These are phyloP conservation scores for Geophilus truncorum DNA, from an alignment of 2,888 invertebrate species.

Conservation along the genomic window DNA sequence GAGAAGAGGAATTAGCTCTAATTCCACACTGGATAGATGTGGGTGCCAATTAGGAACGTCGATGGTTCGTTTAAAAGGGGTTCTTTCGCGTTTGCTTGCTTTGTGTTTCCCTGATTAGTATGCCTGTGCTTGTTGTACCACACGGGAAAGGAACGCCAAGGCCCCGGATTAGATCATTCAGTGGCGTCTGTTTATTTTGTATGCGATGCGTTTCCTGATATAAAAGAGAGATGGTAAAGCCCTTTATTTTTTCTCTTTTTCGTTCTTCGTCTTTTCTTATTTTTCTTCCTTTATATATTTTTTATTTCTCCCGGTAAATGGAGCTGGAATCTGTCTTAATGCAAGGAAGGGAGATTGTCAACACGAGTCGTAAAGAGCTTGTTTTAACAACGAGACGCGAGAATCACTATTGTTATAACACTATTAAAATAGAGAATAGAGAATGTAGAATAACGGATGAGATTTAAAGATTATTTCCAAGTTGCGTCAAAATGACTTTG, in stretches of 20 bases:
- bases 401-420: too few relatives aligned
- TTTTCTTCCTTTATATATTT: neutral
- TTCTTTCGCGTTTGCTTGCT: constrained; percentile 24
- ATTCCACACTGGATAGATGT: constrained; percentile 24
- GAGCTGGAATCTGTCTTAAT: neutral
- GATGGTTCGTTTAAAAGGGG: constrained; percentile 12
- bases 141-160: neutral
- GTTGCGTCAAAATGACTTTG: too few relatives aligned
- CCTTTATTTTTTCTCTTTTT: neutral
- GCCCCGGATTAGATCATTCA: constrained; percentile 27
- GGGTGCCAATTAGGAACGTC: constrained; percentile 21
- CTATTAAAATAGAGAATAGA: too few relatives aligned
- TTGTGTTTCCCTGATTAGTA: constrained; percentile 27
- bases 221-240: constrained; percentile 25
- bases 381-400: neutral
- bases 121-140: constrained; percentile 18
- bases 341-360: neutral
- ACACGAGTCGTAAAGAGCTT: neutral
- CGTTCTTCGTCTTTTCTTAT: too few relatives aligned
- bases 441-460: too few relatives aligned
- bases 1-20: constrained; percentile 25
- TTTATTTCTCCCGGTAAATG: neutral
- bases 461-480: too few relatives aligned
- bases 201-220: constrained; percentile 27
- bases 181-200: constrained; percentile 27